phyloP scores from a whole-genome alignment of 2,888 invertebrate genomes.

The Habrosyne pyritoides region DNA sequence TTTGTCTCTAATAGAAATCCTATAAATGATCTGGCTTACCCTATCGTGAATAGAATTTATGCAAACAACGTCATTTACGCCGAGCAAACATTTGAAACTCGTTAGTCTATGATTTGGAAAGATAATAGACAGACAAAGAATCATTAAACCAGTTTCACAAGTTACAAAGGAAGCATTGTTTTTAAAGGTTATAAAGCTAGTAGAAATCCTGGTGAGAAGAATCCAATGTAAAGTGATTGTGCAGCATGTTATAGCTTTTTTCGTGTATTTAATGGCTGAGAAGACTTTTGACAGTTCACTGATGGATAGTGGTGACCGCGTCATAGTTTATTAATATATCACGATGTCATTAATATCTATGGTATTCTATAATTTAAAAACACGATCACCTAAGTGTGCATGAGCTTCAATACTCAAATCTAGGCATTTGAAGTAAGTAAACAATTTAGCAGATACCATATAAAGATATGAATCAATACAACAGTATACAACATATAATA shows the following conservation, averaged over 20 bases:
- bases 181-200: background rate
- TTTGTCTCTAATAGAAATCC: conserved; percentile 1
- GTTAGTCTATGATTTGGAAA: background rate
- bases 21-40: background rate
- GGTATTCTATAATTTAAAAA: too few species aligned
- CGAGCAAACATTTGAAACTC: background rate
- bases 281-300: too few species aligned
- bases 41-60: background rate
- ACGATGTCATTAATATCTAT: too few species aligned
- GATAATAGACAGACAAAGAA: background rate
- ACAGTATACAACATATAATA: background rate
- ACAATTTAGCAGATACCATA: background rate
- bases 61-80: background rate
- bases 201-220: too few species aligned
- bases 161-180: background rate
- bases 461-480: background rate
- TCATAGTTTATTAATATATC: too few species aligned
- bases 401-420: background rate
- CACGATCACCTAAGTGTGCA: too few species aligned
- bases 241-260: too few species aligned
- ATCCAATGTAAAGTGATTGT: too few species aligned
- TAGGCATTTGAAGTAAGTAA: background rate
- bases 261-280: too few species aligned
- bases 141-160: too few species aligned
- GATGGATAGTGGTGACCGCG: too few species aligned